These are phyloP conservation scores for Tubulanus polymorphus DNA, from an alignment of 2,888 invertebrate species.

Conservation along the genomic window DNA sequence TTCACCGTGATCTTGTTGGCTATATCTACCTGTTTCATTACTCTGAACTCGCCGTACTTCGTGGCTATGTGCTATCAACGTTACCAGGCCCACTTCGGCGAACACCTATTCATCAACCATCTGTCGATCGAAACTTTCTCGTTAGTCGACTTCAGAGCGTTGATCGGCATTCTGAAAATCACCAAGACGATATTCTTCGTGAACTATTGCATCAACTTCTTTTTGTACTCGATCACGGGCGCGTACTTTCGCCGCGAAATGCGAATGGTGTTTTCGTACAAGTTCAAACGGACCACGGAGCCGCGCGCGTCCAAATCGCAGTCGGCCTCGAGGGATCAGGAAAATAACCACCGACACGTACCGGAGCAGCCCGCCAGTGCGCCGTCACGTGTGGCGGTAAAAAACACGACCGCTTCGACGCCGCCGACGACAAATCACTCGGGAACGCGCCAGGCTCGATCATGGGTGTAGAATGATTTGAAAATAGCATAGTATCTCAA, in stretches of 20 bases:
- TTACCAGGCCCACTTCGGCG: constrained; percentile 19
- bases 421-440: too few species aligned
- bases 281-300: too few species aligned
- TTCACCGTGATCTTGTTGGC: constrained; percentile 43
- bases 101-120: constrained; percentile 1
- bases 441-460: too few species aligned
- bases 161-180: constrained; percentile 27
- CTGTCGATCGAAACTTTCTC: constrained; percentile 8
- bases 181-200: constrained; percentile 39
- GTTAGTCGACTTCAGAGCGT: constrained; percentile 13
- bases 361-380: too few species aligned
- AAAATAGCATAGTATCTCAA: too few species aligned
- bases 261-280: constrained; percentile 20
- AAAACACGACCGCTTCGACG: too few species aligned
- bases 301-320: too few species aligned
- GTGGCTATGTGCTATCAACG: constrained; percentile 31
- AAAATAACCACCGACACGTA: too few species aligned
- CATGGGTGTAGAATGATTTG: too few species aligned
- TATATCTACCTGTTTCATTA: constrained; percentile 43
- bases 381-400: too few species aligned
- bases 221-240: constrained; percentile 43
- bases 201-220: constrained; percentile 48
- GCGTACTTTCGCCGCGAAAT: constrained; percentile 39
- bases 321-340: too few species aligned
- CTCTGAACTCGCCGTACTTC: constrained; percentile 47